These are phyloP conservation scores for Oligia fasciuncula DNA, from an alignment of 2,888 invertebrate species.

Conservation along the genomic window DNA sequence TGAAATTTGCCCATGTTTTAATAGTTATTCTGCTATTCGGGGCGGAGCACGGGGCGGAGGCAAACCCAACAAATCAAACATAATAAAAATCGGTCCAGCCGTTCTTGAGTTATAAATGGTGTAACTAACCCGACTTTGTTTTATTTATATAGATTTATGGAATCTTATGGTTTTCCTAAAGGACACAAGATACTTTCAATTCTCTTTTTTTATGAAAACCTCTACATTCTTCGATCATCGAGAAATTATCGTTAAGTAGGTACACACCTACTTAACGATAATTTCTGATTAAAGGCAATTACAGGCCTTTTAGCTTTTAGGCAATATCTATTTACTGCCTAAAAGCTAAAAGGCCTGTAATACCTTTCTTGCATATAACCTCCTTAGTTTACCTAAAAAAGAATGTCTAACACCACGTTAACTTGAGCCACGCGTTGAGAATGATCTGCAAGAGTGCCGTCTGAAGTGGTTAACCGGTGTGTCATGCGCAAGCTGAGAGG, in stretches of 20 bases:
- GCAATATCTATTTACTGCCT: background rate
- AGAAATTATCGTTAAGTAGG: too few species aligned
- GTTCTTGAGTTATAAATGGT: too few species aligned
- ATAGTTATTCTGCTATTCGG: too few species aligned
- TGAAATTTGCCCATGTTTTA: too few species aligned
- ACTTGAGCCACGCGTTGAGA: constrained; percentile 28
- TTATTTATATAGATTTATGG: too few species aligned
- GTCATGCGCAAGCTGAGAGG: constrained; percentile 38
- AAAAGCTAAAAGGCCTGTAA: background rate
- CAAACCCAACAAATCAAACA: too few species aligned
- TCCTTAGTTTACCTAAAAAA: constrained; percentile 23
- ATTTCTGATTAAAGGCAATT: background rate
- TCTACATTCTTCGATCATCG: background rate
- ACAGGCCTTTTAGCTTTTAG: too few species aligned
- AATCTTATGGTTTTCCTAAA: background rate
- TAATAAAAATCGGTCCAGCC: too few species aligned
- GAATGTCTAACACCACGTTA: constrained; percentile 29
- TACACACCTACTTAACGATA: background rate
- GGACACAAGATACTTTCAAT: background rate
- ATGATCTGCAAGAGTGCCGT: constrained; percentile 45
- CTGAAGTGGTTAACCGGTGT: constrained; percentile 55
- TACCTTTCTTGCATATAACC: background rate
- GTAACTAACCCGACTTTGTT: too few species aligned
- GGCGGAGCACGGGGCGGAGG: too few species aligned
- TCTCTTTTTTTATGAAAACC: background rate